phyloP scores from a whole-genome alignment of 2,888 invertebrate genomes.

The Ganaspis brasiliensis region DNA sequence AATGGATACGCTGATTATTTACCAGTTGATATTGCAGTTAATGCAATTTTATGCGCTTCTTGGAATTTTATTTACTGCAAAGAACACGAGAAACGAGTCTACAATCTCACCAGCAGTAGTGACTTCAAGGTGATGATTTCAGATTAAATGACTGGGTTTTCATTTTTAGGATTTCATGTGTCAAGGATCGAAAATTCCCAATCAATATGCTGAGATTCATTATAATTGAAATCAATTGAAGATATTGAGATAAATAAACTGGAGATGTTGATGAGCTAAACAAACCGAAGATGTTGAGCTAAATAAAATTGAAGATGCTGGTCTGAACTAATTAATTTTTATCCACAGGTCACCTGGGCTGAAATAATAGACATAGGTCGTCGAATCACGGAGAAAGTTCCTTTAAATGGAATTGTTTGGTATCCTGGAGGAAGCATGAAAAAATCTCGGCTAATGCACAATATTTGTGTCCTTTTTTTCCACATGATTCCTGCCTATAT shows the following conservation, averaged over 20 bases:
- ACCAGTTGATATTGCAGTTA: conserved; percentile 91
- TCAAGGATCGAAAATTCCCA: too few relatives aligned
- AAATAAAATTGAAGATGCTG: too few relatives aligned
- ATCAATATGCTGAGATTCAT: too few relatives aligned
- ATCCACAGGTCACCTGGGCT: conserved; percentile 87
- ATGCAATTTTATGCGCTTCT: conserved; percentile 85
- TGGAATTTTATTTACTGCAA: conserved; percentile 86
- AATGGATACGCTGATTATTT: conserved; percentile 90
- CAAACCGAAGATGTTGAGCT: too few relatives aligned
- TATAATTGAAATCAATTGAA: too few relatives aligned
- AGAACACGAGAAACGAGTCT: conserved; percentile 82
- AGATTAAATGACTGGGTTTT: too few relatives aligned
- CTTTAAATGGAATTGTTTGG: conserved; percentile 93
- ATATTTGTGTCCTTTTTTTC: conserved; percentile 91
- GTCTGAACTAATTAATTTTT: conserved; percentile 21
- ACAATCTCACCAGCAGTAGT: conserved; percentile 90
- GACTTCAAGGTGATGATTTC: conserved; percentile 85
- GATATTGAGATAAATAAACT: too few relatives aligned
- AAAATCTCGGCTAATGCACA: conserved; percentile 88
- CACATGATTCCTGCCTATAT: conserved; percentile 95
- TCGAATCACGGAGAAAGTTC: conserved; percentile 89
- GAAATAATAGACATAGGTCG: conserved; percentile 92
- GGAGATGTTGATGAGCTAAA: too few relatives aligned
- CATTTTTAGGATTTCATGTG: conserved; percentile 21
- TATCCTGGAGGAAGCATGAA: conserved; percentile 95